Base-by-base conservation (phyloP, 2,888 invertebrate species). In the Cordilura impudica region DNA sequence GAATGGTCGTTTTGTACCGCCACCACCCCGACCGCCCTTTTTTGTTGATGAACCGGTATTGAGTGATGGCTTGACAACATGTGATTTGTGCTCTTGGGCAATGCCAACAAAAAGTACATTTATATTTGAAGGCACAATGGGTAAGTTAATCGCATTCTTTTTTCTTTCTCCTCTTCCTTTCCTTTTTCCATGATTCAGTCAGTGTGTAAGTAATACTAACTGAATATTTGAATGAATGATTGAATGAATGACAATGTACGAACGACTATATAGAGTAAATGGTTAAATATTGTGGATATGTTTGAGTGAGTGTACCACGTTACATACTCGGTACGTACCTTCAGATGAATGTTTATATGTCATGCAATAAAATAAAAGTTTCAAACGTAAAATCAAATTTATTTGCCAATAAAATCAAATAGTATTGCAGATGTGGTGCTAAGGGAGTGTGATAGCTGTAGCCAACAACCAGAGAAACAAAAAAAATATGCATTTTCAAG, bases 11-110 rank as follows among this genome's bases (percentile, higher is more conserved):
- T 93, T 93, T 86, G 92, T 94, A 76, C 93, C 93, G 58, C 94
- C 94, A 63, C 94, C 94, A 49, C 94, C 94, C 16, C 90, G 93
- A 79, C 93, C 93, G 18, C 91, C 93, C 53, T 93, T 92, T 86
- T 91, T 93, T 76, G 93, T 93, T 84, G 93, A 93, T 69, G 91
- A 91, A 78, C 91, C 92, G 76, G 88, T 89, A 78, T 90, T 92
- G 82, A 91, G 93, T 81, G 94, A 94, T 89, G 94, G 94, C 78
- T 91, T 94, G 83, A 94, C 94, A 84, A 94, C 94, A 84, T 94
- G 94, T 89, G 94, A 94, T 90, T 91, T 94, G 83, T 94, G 94
- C 89, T 91, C 93, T 82, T 94, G 94, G 94, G 94, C 94, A 82
- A 89, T 92, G 93, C 91, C 92, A 91, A 89, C 89, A 61, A 91